A percentile compares a stretch with the other conserved stretches of the same genome.
Conservation (phyloP, 2,888 invertebrate species). For the Drosophila testacea region DNA sequence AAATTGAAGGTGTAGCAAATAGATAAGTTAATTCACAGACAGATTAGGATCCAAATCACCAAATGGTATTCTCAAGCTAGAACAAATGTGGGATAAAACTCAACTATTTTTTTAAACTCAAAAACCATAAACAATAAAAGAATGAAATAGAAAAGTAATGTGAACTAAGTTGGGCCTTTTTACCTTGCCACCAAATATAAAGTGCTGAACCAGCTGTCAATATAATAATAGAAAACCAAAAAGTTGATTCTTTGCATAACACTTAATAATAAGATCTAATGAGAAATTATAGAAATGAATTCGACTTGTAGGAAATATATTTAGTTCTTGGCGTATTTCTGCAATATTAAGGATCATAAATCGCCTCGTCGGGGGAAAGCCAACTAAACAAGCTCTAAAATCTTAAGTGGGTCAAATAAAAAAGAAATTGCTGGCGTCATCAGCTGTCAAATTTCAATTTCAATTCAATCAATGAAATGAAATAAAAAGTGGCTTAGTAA, state of each 20-base stretch:
- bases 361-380: not conserved
- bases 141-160: slow-evolving; percentile 18
- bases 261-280: slow-evolving; percentile 20
- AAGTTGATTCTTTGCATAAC: slow-evolving; percentile 28
- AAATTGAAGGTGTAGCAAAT: slow-evolving; percentile 28
- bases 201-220: slow-evolving; percentile 77
- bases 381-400: slow-evolving; percentile 37
- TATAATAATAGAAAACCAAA: slow-evolving; percentile 52
- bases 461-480: slow-evolving; percentile 64
- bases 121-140: slow-evolving; percentile 12
- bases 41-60: slow-evolving; percentile 4
- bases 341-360: slow-evolving; percentile 11
- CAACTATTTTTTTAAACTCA: slow-evolving; percentile 13
- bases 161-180: slow-evolving; percentile 42
- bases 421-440: slow-evolving; percentile 47
- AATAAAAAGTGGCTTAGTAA: slow-evolving; percentile 62
- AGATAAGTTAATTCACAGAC: slow-evolving; percentile 31
- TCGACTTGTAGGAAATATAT: not conserved
- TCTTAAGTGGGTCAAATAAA: slow-evolving; percentile 32
- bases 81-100: slow-evolving; percentile 11
- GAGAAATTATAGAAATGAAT: not conserved
- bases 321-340: not conserved
- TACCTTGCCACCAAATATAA: slow-evolving; percentile 82
- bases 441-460: slow-evolving; percentile 64
- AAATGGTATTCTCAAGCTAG: not conserved